Conservation (phyloP, 2,113 vertebrate species). For the Eclectus roratus region DNA sequence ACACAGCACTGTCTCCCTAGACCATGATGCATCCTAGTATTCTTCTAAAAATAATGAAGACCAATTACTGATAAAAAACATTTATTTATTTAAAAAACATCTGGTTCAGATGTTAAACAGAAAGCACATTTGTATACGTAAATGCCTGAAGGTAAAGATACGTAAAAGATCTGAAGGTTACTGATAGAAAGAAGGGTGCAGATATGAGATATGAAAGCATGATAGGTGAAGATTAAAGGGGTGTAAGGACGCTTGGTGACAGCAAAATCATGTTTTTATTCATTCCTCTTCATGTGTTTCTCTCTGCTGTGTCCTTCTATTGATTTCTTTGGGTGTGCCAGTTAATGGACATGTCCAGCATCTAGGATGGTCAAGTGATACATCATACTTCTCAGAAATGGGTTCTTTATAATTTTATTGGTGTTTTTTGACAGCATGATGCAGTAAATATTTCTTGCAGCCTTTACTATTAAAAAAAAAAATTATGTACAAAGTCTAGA, state of each 20-base stretch:
- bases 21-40: neutral
- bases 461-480: neutral
- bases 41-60: neutral
- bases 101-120: neutral
- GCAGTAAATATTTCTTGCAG: neutral
- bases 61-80: neutral
- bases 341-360: neutral
- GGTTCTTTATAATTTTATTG: neutral
- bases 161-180: neutral
- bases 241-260: neutral
- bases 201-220: neutral
- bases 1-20: neutral
- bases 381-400: neutral
- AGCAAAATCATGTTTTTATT: neutral
- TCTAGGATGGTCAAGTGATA: fast-evolving
- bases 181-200: neutral
- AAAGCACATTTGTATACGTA: neutral
- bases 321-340: neutral
- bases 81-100: neutral
- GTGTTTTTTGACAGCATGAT: neutral
- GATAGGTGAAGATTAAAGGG: neutral
- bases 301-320: neutral
- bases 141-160: too few species aligned
- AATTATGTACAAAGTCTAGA: neutral
- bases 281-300: neutral